These are phyloP conservation scores for Anoplopoma fimbria DNA, from an alignment of 2,113 vertebrate genomes.

Conservation along the genomic window DNA sequence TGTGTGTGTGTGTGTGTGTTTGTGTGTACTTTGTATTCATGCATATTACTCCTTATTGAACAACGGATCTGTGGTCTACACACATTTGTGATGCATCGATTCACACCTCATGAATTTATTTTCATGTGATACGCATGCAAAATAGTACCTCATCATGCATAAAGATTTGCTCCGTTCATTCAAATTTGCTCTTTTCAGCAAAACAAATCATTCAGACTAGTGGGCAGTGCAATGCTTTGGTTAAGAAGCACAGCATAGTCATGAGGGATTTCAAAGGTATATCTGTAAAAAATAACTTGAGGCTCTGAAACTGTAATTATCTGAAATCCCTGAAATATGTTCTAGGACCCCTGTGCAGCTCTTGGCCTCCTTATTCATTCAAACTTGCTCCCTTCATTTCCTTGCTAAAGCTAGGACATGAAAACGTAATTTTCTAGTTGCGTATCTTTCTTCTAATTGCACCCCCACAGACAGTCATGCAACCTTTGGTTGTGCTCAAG, in stretches of 20 bases:
- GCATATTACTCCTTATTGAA: not conserved
- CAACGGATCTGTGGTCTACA: slow-evolving; percentile 2
- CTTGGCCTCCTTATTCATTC: not conserved
- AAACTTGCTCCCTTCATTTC: not conserved
- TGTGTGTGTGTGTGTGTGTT: too few species aligned
- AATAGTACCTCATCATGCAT: not conserved
- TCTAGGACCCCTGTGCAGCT: not conserved
- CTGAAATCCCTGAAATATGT: not conserved
- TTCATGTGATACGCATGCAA: not conserved
- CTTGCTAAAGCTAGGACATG: not conserved
- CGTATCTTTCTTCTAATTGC: not conserved
- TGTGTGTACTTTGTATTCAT: not conserved
- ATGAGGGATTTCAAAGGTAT: not conserved
- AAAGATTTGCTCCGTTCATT: not conserved
- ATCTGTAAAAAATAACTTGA: not conserved
- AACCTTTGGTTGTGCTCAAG: not conserved
- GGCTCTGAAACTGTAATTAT: not conserved
- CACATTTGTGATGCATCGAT: not conserved
- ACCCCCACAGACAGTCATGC: not conserved
- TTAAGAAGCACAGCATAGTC: not conserved
- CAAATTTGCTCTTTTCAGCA: not conserved
- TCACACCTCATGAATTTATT: slow-evolving; percentile 14
- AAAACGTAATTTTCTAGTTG: not conserved
- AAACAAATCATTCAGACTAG: not conserved
- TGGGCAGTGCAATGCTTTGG: not conserved